Percentiles rank a stretch among this genome's conserved stretches.
phyloP scores from a whole-genome alignment of 2,113 vertebrate genomes.

The Panthera leo region DNA sequence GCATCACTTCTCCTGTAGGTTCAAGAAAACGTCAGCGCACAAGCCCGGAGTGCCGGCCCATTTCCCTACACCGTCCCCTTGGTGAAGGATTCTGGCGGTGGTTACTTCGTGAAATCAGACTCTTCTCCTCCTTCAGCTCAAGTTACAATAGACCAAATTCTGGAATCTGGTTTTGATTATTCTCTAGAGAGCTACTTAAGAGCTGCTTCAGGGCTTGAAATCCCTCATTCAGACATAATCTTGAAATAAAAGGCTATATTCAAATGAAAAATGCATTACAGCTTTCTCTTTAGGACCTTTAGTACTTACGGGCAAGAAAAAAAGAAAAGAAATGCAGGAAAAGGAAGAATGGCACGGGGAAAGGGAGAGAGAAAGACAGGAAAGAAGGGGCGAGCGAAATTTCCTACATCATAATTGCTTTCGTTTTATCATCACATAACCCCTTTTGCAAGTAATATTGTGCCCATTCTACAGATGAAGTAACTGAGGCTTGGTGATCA shows the following conservation, averaged over 20 bases:
- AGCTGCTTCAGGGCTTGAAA: constrained; percentile 50
- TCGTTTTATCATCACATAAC: neutral
- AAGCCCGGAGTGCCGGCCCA: neutral
- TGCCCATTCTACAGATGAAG: neutral
- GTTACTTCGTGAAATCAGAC: neutral
- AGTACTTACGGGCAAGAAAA: neutral
- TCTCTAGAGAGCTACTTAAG: constrained; percentile 51
- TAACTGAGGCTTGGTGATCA: neutral
- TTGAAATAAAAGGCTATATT: constrained; percentile 67
- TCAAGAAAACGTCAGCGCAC: accelerated
- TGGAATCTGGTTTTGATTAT: constrained; percentile 49
- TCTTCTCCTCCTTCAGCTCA: neutral
- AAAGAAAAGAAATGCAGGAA: neutral
- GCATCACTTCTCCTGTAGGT: neutral
- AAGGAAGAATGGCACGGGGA: neutral
- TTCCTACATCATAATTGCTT: neutral
- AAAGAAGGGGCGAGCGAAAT: neutral
- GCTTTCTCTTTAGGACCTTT: constrained; percentile 53
- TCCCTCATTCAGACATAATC: constrained; percentile 65
- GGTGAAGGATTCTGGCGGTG: neutral
- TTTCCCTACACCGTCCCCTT: neutral
- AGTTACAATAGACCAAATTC: constrained; percentile 28
- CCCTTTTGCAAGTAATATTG: neutral
- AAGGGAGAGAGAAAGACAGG: neutral
- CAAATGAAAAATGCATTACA: constrained; percentile 46